phyloP scores from a whole-genome alignment of 2,797 vertebrate species.

The Rhabdophis nuchalis region DNA sequence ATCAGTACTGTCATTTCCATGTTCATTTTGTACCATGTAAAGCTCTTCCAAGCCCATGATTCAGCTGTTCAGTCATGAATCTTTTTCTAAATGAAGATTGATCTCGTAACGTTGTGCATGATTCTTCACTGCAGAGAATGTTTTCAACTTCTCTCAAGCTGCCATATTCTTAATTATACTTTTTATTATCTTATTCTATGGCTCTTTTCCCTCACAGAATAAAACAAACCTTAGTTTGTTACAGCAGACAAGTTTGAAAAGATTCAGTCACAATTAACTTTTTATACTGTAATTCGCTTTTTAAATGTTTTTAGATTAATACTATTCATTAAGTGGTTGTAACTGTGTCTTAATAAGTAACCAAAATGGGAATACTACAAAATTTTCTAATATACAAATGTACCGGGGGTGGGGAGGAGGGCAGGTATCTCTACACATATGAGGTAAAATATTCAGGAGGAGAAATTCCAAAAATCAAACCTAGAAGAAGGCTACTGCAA shows the following conservation, averaged over 20 bases:
- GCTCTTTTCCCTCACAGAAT: background rate
- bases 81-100: background rate
- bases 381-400: background rate
- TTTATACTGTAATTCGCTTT: background rate
- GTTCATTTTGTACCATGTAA: background rate
- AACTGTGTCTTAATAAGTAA: background rate
- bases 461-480: too few species aligned
- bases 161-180: background rate
- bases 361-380: background rate
- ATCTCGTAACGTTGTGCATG: background rate
- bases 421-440: too few species aligned
- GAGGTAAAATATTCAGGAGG: too few species aligned
- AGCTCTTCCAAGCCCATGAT: background rate
- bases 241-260: background rate
- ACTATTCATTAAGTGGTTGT: background rate
- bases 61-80: background rate
- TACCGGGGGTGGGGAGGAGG: too few species aligned
- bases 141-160: background rate
- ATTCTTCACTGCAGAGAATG: background rate
- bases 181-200: background rate
- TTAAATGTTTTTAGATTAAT: background rate
- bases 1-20: background rate
- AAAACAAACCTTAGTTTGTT: background rate
- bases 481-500: too few species aligned
- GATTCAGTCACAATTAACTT: background rate